Evolutionary conservation across 2,797 vertebrate species (phyloP).

Genomic region (Hozukius guyotensis): DNA sequence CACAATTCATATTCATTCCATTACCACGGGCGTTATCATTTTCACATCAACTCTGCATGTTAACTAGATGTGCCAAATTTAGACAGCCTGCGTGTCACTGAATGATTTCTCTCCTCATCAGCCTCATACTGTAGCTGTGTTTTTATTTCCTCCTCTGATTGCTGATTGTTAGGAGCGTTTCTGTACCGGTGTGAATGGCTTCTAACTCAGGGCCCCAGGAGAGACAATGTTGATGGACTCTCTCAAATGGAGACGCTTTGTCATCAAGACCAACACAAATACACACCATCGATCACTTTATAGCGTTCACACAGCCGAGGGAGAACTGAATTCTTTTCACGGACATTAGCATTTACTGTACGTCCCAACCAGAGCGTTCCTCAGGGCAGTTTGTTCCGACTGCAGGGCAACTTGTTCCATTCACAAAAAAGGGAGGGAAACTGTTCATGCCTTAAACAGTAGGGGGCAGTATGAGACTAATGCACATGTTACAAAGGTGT

Average conservation of each 20-base stretch:
- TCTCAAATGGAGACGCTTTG: neutral
- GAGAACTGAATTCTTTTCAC: neutral
- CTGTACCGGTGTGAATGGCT: neutral
- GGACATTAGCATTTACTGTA: neutral
- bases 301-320: neutral
- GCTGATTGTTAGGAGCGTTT: slow-evolving; percentile 6
- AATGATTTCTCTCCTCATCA: neutral
- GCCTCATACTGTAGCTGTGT: neutral
- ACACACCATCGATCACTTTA: neutral
- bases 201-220: neutral
- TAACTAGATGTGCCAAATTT: slow-evolving; percentile 17
- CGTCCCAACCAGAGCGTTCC: neutral
- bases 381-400: neutral
- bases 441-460: neutral
- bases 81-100: neutral
- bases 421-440: neutral
- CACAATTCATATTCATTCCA: slow-evolving; percentile 3
- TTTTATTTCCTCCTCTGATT: neutral
- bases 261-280: neutral
- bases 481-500: neutral
- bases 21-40: neutral
- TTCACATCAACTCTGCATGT: slow-evolving; percentile 22
- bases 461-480: slow-evolving; percentile 23
- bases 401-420: neutral
- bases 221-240: neutral